Percentiles rank a stretch among this genome's conserved stretches.
Evolutionary conservation across 2,113 vertebrate species (phyloP).

Genomic region (Emberiza fucata): DNA sequence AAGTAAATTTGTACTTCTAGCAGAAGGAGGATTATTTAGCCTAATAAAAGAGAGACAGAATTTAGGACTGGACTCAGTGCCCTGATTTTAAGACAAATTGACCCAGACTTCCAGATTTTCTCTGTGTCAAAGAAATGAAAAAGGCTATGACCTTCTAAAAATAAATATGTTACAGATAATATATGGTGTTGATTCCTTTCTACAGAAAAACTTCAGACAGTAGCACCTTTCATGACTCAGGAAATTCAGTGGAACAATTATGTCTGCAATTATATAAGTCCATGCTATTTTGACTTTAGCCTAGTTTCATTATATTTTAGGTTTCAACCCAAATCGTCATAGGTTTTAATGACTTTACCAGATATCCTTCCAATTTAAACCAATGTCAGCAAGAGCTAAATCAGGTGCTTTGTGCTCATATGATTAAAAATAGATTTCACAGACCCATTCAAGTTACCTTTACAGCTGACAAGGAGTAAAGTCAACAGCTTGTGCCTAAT

Average conservation of each 20-base stretch:
- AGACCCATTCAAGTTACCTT: neutral
- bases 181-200: neutral
- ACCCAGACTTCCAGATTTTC: conserved; percentile 4
- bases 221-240: neutral
- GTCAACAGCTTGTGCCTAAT: neutral
- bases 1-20: neutral
- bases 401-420: neutral
- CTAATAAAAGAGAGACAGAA: neutral
- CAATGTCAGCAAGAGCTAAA: conserved; percentile 44
- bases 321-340: neutral
- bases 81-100: conserved; percentile 1
- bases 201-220: neutral
- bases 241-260: conserved; percentile 9
- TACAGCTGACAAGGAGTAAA: neutral
- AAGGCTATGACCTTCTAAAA: neutral
- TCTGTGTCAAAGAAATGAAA: conserved; percentile 16
- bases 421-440: conserved; percentile 28
- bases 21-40: conserved; percentile 1
- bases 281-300: conserved; percentile 33
- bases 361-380: conserved; percentile 22
- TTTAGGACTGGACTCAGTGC: neutral
- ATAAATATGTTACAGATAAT: neutral
- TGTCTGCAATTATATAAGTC: conserved; percentile 3
- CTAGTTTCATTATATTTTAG: conserved; percentile 11
- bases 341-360: conserved; percentile 43